Percentiles rank a stretch among this genome's conserved stretches.
Conservation (phyloP, 2,113 vertebrate species). For the Erinaceus europaeus region DNA sequence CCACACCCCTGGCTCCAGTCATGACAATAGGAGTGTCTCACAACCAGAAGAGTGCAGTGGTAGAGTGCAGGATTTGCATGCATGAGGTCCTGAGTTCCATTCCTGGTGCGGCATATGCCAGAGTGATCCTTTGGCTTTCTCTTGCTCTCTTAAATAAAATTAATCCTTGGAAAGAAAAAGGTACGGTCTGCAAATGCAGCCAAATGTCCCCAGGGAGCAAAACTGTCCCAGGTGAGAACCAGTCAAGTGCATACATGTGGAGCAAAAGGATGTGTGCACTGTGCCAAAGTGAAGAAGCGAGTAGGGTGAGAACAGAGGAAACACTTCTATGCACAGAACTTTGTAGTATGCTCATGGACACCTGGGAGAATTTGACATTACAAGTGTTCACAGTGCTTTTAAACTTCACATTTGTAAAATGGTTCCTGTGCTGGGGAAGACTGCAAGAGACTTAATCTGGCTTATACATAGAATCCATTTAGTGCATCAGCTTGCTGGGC, state of each 20-base stretch:
- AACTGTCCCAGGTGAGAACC: not conserved
- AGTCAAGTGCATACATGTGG: accelerated
- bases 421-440: slow-evolving; percentile 31
- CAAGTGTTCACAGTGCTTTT: not conserved
- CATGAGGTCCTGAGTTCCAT: no score
- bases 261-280: no score
- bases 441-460: slow-evolving; percentile 46
- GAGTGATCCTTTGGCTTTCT: no score
- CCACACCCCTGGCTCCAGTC: no score
- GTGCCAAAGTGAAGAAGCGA: no score
- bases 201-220: not conserved
- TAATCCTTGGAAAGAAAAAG: no score
- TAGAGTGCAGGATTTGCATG: no score
- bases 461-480: slow-evolving; percentile 57
- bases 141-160: no score
- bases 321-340: not conserved
- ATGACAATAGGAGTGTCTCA: no score
- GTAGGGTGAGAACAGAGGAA: not conserved
- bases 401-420: slow-evolving; percentile 17
- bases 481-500: not conserved
- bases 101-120: no score
- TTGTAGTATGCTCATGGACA: slow-evolving; percentile 7
- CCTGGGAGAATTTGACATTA: not conserved
- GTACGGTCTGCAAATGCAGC: no score
- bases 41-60: no score